These are phyloP conservation scores for Catharus fuscescens DNA, from an alignment of 2,113 vertebrate species.

Conservation along the genomic window DNA sequence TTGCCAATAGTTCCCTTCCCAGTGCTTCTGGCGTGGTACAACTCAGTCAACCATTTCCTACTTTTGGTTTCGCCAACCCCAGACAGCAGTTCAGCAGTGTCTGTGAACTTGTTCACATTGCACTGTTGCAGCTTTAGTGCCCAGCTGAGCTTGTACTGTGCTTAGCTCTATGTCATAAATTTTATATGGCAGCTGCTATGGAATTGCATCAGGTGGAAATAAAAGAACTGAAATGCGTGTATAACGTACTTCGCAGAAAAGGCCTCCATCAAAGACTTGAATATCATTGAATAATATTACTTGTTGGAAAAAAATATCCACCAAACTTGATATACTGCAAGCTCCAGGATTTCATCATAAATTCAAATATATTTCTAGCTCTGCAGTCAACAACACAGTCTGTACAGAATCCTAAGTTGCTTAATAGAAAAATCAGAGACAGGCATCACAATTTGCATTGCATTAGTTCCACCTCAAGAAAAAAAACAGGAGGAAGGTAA, in stretches of 20 bases:
- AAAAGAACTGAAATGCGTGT: neutral
- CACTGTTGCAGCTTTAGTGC: neutral
- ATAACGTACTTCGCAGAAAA: neutral
- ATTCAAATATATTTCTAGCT: conserved; percentile 52
- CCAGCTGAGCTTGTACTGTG: neutral
- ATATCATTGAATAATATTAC: conserved; percentile 4
- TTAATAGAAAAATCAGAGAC: conserved; percentile 71
- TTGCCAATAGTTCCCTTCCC: neutral
- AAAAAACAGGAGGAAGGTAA: conserved; percentile 72
- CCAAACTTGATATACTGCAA: neutral
- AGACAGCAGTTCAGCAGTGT: neutral
- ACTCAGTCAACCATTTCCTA: neutral
- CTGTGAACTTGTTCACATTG: neutral
- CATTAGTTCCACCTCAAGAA: conserved; percentile 73
- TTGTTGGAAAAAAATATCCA: neutral
- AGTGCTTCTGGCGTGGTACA: neutral
- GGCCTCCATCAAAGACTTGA: neutral
- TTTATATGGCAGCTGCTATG: neutral
- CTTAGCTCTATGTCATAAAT: neutral
- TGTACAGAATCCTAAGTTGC: conserved; percentile 32
- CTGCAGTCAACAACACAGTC: conserved; percentile 18
- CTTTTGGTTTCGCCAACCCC: neutral
- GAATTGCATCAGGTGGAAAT: neutral
- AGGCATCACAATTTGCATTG: conserved; percentile 61
- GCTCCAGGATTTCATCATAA: conserved; percentile 37